Base-by-base conservation (phyloP, 2,797 vertebrate genomes). In the Hippoglossus hippoglossus region DNA sequence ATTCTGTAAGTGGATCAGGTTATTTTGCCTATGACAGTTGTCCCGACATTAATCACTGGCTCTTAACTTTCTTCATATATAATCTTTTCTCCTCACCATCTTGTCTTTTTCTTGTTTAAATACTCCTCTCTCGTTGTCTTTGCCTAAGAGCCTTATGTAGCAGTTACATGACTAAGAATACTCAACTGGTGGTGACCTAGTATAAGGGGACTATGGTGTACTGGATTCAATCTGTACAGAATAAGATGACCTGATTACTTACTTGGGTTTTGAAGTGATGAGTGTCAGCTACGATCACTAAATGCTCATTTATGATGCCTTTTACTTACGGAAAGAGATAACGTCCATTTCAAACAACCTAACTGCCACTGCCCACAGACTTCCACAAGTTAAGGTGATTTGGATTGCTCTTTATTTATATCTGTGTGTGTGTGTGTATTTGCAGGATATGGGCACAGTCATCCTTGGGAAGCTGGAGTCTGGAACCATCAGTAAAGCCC, bases 381-480 rank as follows among this genome's bases (percentile, higher is more conserved):
- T 10, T 34, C 31, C 31, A 34, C 31, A 34, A 34, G 31, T 34
- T 10, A 34, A 10, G 31, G 9, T 34, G 31, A 31, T 31, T 65
- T 41, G 19, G 22, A 59, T 72, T 22, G 53, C 11, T 67, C 49
- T 51, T 5, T 51, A 21, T 51, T 12, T 24, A 1, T 12, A 6
- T 24, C 12, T 25, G 2, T 25, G 28, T 31, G 28, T 31, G 28
- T 25, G 25, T 31, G 28, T 31, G 1, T 11, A 5, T 41, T 18
- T 86, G 31, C 83, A 99, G 98, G 98, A 99, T 88, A 99, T 99
- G 98, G 98, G 98, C 77, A 99, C 98, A 13, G 98, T 99, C 72
- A 95, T 99, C 83, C 95, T 99, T 19, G 98, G 98, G 75, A 99
- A 99, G 92, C 95, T 99, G 94, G 98, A 99, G 92, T 99, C 98